Evolutionary conservation across 2,113 vertebrate genomes (phyloP).

Genomic region (Tachysurus fulvidraco): DNA sequence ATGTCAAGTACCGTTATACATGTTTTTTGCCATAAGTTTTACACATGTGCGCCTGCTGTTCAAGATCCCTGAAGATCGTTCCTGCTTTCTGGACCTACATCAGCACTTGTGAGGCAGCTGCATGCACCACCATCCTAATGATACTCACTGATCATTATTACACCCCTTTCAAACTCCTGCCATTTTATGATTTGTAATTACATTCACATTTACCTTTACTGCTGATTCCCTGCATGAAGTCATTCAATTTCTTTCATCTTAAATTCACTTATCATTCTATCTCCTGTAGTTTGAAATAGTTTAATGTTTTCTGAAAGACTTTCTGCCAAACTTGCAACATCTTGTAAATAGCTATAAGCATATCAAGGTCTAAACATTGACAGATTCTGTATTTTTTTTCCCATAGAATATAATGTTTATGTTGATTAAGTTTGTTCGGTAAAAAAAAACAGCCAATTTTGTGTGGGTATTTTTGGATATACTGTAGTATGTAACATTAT

Average conservation of each 20-base stretch:
- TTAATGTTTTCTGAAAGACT: background rate
- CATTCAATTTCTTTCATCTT: background rate
- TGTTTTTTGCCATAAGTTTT: background rate
- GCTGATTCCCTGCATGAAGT: background rate
- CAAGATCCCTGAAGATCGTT: background rate
- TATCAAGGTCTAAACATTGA: background rate
- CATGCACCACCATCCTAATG: background rate
- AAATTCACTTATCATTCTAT: background rate
- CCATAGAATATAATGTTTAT: background rate
- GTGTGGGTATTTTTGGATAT: background rate
- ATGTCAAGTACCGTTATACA: background rate
- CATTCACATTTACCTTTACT: background rate
- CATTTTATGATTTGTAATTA: conserved; percentile 2
- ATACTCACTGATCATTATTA: background rate
- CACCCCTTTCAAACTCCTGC: background rate
- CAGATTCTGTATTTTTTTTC: background rate
- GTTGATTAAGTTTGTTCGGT: background rate
- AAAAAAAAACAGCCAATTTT: background rate
- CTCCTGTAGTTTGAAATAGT: background rate
- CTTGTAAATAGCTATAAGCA: background rate
- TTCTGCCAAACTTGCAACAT: background rate
- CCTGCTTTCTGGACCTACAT: background rate
- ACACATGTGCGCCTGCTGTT: background rate
- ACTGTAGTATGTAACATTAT: background rate
- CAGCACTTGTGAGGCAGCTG: background rate